phyloP scores from a whole-genome alignment of 2,888 invertebrate genomes.

The Harpagoxenus sublaevis region DNA sequence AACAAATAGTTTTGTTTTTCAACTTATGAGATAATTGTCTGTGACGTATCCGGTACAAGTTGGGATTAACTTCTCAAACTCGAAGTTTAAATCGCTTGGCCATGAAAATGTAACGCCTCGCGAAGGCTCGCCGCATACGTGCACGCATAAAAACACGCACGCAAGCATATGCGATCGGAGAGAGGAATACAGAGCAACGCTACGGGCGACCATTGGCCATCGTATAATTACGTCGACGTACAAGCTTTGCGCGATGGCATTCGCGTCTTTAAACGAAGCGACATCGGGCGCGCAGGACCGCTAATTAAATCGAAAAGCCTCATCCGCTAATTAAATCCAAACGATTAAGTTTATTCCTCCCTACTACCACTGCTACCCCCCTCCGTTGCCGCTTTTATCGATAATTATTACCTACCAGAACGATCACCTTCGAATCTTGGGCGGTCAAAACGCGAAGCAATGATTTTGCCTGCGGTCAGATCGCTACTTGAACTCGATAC shows the following conservation, averaged over 20 bases:
- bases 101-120: constrained; percentile 28
- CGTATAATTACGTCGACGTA: constrained; percentile 58
- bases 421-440: constrained; percentile 59
- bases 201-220: constrained; percentile 47
- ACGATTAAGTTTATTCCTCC: constrained; percentile 67
- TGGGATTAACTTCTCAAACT: constrained; percentile 34
- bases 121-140: not conserved
- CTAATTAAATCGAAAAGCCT: constrained; percentile 72
- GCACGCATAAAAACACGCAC: constrained; percentile 17
- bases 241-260: constrained; percentile 26
- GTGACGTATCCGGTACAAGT: not conserved
- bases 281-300: constrained; percentile 54
- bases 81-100: constrained; percentile 11
- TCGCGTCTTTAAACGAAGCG: constrained; percentile 53
- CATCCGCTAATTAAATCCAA: constrained; percentile 73
- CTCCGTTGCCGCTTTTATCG: constrained; percentile 53
- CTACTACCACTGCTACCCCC: constrained; percentile 19
- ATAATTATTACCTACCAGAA: constrained; percentile 71
- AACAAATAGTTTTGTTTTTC: constrained; percentile 23
- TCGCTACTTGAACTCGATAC: constrained; percentile 18
- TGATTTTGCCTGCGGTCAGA: constrained; percentile 52
- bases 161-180: not conserved
- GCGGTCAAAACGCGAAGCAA: constrained; percentile 59
- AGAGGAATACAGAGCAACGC: constrained; percentile 31
- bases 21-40: constrained; percentile 4